Evolutionary conservation across 2,888 invertebrate genomes (phyloP).

Genomic region (Lycia hirtaria): DNA sequence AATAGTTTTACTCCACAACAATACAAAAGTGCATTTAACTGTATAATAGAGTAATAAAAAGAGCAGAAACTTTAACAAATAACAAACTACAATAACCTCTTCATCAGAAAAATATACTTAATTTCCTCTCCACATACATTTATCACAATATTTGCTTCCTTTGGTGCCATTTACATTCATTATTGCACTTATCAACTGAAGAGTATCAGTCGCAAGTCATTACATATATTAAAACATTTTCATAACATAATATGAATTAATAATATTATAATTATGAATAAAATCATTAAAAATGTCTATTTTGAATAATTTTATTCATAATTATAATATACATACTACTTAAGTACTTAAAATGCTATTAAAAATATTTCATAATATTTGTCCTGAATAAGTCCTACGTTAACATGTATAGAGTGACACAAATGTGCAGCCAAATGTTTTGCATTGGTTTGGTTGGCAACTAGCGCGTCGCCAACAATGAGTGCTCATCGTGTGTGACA

Average conservation of each 20-base stretch:
- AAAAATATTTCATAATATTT: constrained; percentile 9
- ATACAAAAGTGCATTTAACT: constrained; percentile 11
- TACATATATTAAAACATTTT: constrained; percentile 37
- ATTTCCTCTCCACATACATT: constrained; percentile 58
- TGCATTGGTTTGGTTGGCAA: constrained; percentile 69
- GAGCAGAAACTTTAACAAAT: constrained; percentile 20
- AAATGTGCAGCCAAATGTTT: constrained; percentile 71
- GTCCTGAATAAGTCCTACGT: constrained; percentile 34
- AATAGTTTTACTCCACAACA: not conserved
- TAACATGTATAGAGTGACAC: constrained; percentile 58
- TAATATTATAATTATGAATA: constrained; percentile 21
- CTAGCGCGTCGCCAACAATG: constrained; percentile 62
- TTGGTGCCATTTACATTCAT: constrained; percentile 64
- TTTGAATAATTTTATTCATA: too few species aligned
- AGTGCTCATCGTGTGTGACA: constrained; percentile 63
- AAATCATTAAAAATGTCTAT: too few species aligned
- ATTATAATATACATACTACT: too few species aligned
- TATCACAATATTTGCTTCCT: constrained; percentile 71
- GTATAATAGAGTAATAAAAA: constrained; percentile 1
- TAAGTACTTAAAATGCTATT: constrained; percentile 16
- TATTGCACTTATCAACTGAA: constrained; percentile 58
- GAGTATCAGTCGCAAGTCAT: constrained; percentile 51
- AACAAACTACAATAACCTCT: constrained; percentile 27
- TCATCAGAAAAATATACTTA: constrained; percentile 44
- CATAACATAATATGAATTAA: constrained; percentile 15